phyloP scores from a whole-genome alignment of 2,888 invertebrate species.

The Apodemia mormo region DNA sequence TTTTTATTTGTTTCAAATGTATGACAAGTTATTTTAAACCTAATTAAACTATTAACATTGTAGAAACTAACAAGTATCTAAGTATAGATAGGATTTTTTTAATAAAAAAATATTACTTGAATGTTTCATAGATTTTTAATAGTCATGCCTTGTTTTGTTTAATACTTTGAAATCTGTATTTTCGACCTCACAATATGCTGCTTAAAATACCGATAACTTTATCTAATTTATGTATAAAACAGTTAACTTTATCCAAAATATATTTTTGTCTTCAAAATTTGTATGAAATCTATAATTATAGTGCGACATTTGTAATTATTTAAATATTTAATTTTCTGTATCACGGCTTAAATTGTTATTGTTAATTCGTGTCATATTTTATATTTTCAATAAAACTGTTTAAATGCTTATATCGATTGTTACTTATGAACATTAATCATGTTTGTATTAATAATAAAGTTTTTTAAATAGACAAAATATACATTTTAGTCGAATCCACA shows the following conservation, averaged over 20 bases:
- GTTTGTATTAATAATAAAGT: background rate
- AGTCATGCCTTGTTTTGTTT: too few species aligned
- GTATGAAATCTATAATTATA: background rate
- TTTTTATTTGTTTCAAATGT: too few species aligned
- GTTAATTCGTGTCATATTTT: background rate
- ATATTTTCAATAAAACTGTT: slow-evolving; percentile 2
- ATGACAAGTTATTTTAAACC: too few species aligned
- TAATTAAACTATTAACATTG: too few species aligned
- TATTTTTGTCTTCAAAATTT: background rate
- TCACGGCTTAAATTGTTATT: background rate
- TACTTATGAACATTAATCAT: background rate
- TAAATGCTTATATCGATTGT: background rate
- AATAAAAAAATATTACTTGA: too few species aligned
- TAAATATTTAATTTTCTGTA: background rate
- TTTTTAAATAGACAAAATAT: too few species aligned
- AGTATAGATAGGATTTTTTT: too few species aligned
- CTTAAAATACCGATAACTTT: background rate
- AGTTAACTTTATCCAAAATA: background rate
- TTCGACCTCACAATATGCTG: background rate
- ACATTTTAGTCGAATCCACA: too few species aligned
- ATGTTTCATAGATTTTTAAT: too few species aligned
- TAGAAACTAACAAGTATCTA: too few species aligned
- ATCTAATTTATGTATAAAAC: background rate
- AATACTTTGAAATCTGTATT: too few species aligned
- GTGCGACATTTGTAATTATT: background rate